Evolutionary conservation across 1,140 invertebrate species (phyloP).

Genomic region (Mactra quadrangularis): DNA sequence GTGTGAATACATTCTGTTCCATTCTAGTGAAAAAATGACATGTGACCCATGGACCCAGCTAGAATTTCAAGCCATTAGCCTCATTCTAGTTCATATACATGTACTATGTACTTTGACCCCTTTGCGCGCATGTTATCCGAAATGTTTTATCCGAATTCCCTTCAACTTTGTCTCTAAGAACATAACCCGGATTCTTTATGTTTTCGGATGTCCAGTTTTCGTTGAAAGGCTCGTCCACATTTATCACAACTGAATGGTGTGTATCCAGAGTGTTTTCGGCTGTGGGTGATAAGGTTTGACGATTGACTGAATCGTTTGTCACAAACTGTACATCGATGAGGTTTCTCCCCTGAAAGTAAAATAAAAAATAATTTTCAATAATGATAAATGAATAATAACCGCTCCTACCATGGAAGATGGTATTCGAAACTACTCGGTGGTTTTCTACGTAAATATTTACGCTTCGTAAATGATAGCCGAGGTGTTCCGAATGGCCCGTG

Average conservation of each 20-base stretch:
- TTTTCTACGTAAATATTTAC: no score
- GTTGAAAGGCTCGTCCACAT: slow-evolving; percentile 96
- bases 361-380: background rate
- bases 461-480: no score
- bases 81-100: no score
- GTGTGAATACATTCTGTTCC: no score
- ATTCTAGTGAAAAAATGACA: no score
- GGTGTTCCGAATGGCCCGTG: background rate
- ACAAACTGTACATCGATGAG: slow-evolving; percentile 98
- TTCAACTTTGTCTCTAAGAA: no score
- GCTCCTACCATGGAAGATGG: background rate
- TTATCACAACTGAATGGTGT: slow-evolving; percentile 98
- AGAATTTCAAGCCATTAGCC: no score
- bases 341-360: slow-evolving; percentile 95
- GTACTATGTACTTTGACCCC: no score
- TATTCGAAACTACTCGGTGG: background rate
- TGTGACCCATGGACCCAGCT: no score
- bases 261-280: slow-evolving; percentile 98
- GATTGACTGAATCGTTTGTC: slow-evolving; percentile 99
- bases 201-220: slow-evolving; percentile 91
- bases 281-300: slow-evolving; percentile 99
- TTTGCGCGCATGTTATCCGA: no score
- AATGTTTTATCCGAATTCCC: no score
- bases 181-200: slow-evolving; percentile 90
- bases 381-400: background rate